Evolutionary conservation across 2,797 vertebrate genomes (phyloP), one percentile per base, ranked within the genome.

Genomic region (Hybognathus amarus): DNA sequence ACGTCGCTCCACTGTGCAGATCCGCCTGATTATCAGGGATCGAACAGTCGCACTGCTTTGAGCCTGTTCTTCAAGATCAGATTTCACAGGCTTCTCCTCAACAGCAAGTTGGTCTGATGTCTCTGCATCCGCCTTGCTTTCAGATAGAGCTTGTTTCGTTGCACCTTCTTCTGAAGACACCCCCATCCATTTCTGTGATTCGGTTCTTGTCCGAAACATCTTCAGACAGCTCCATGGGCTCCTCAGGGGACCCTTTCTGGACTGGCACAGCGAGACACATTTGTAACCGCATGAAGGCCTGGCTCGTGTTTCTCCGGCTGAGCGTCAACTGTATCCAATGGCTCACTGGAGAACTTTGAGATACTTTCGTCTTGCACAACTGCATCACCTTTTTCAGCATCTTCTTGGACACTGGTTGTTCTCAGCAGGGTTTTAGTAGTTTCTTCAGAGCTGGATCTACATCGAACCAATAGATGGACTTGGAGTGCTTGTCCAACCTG

Each of bases 61-160:
- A 85, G 80, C 85, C 18, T 87, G 89, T 27, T 94, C 93, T 18
- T 88, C 92, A 27, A 85, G 84, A 20, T 92, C 71, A 92, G 94
- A 22, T 2, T 93, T 92, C 92, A 95, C 89, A 2, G 92, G 87
- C 88, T 95, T 96, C 80, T 97, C 96, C 1, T 98, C 97, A 0
- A 84, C 22, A 45, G 90, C 90, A 42, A 93, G 92, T 87, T 87
- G 89, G 12, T 94, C 94, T 87, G 90, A 91, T 9, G 80, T 87
- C 83, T 95, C 94, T 0, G 85, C 67, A 40, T 94, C 93, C 0
- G 86, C 6, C 61, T 88, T 92, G 0, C 42, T 50, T 42, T 94
- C 94, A 9, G 83, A 42, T 0, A 74, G 9, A 27, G 42, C 1
- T 2, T 92, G 91, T 1, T 54, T 4, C 11, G 73, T 78, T 52